Conservation (phyloP, 1,140 invertebrate species). For the Eumaeus atala region DNA sequence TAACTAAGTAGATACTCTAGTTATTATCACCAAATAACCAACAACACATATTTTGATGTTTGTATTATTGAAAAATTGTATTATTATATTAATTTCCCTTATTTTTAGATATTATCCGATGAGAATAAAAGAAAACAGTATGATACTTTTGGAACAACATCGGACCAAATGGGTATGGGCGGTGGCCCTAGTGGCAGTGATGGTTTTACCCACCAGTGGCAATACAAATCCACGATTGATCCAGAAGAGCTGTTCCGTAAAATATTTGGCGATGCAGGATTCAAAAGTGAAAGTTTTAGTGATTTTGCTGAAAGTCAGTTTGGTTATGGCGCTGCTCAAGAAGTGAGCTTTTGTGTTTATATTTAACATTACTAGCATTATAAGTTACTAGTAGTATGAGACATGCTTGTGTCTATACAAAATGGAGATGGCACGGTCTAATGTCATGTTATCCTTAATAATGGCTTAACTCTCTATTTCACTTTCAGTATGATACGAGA, state of each 20-base stretch:
- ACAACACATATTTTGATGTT: conserved; percentile 1
- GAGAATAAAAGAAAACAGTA: conserved; percentile 93
- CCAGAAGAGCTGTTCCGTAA: conserved; percentile 97
- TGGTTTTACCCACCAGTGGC: conserved; percentile 82
- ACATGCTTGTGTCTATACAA: no score
- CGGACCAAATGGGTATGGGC: conserved; percentile 88
- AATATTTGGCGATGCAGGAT: conserved; percentile 88
- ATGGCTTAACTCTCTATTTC: no score
- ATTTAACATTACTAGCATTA: no score
- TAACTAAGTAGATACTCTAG: no score
- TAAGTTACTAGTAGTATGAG: no score
- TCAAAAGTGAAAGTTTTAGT: conserved; percentile 79
- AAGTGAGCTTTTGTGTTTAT: conserved; percentile 75
- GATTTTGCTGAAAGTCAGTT: conserved; percentile 91
- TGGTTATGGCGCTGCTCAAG: conserved; percentile 93
- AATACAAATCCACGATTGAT: conserved; percentile 91
- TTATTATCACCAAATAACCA: no score
- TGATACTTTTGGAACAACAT: conserved; percentile 93
- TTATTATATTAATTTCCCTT: conserved; percentile 14
- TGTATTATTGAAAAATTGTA: not conserved
- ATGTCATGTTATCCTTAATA: no score
- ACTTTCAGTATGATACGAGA: no score
- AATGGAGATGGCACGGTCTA: no score
- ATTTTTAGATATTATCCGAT: conserved; percentile 87
- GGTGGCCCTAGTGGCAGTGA: conserved; percentile 71